phyloP scores from a whole-genome alignment of 2,888 invertebrate genomes.

The Pomacea canaliculata region DNA sequence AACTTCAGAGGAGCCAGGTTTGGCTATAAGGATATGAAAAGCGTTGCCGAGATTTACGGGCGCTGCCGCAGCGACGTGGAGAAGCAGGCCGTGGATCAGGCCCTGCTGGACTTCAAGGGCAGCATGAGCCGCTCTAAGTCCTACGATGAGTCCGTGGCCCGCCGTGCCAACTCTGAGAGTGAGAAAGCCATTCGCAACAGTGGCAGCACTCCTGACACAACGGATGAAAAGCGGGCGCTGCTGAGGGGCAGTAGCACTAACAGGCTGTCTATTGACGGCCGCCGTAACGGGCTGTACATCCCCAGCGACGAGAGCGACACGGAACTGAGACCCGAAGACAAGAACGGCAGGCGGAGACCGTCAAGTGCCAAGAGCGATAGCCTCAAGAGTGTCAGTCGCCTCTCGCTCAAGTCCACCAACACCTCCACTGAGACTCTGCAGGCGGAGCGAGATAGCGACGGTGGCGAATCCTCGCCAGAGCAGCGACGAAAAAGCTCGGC shows the following conservation, averaged over 20 bases:
- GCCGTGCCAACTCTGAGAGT: constrained; percentile 42
- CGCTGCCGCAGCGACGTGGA: constrained; percentile 61
- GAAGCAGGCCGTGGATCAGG: constrained; percentile 55
- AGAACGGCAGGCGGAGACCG: constrained; percentile 42
- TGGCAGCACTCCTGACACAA: constrained; percentile 37
- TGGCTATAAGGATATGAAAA: constrained; percentile 50
- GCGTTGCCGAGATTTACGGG: constrained; percentile 39
- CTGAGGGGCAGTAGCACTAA: constrained; percentile 47
- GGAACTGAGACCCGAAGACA: constrained; percentile 44
- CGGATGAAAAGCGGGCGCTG: constrained; percentile 32
- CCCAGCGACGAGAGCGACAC: constrained; percentile 58
- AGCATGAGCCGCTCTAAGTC: constrained; percentile 62
- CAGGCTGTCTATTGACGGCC: constrained; percentile 48
- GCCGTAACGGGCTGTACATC: constrained; percentile 54
- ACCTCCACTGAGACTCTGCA: constrained; percentile 63
- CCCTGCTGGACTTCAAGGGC: constrained; percentile 51
- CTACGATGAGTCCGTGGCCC: constrained; percentile 60
- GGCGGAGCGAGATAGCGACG: constrained; percentile 51
- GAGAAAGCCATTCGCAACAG: constrained; percentile 38
- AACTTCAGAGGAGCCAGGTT: constrained; percentile 58
- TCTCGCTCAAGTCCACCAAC: constrained; percentile 58
- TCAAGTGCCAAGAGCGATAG: constrained; percentile 57
- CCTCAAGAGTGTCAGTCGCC: constrained; percentile 53
- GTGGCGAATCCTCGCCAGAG: constrained; percentile 51
- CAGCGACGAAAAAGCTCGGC: constrained; percentile 38